Percentiles rank a stretch among this genome's conserved stretches.
Conservation (phyloP, 2,888 invertebrate species). For the Brenthis hecate region DNA sequence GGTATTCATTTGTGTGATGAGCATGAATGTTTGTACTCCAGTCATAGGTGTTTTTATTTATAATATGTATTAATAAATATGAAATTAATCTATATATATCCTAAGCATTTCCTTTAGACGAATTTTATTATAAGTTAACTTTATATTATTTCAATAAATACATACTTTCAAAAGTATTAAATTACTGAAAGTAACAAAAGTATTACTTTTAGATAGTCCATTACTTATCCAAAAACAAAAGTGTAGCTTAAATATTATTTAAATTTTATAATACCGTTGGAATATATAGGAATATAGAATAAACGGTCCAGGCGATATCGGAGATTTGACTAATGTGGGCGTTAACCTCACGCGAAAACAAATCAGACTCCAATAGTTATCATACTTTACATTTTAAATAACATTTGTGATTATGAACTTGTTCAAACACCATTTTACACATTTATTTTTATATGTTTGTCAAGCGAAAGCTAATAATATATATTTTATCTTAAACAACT, state of each 20-base stretch:
- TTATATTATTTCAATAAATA: too few relatives aligned
- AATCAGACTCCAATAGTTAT: constrained; percentile 24
- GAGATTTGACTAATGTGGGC: constrained; percentile 21
- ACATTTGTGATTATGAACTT: constrained; percentile 21
- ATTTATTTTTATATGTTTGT: constrained; percentile 3
- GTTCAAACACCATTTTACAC: constrained; percentile 3
- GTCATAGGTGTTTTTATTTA: too few relatives aligned
- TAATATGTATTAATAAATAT: too few relatives aligned
- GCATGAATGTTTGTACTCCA: too few relatives aligned
- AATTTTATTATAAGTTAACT: too few relatives aligned
- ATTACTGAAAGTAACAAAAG: too few relatives aligned
- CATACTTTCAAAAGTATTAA: too few relatives aligned
- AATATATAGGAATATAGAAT: constrained; percentile 18
- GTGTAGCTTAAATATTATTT: constrained; percentile 9
- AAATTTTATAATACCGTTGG: constrained; percentile 15
- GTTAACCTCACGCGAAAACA: constrained; percentile 24
- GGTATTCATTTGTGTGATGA: too few relatives aligned
- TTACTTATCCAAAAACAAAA: not conserved
- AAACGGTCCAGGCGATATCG: constrained; percentile 11
- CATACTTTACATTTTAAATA: constrained; percentile 18
- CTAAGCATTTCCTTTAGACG: too few relatives aligned
- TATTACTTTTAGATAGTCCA: too few relatives aligned
- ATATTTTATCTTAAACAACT: not conserved
- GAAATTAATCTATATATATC: too few relatives aligned
- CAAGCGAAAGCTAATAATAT: not conserved